Evolutionary conservation across 1,140 invertebrate genomes (phyloP), one percentile per base, ranked within the genome.

Genomic region (Leptopilina boulardi): DNA sequence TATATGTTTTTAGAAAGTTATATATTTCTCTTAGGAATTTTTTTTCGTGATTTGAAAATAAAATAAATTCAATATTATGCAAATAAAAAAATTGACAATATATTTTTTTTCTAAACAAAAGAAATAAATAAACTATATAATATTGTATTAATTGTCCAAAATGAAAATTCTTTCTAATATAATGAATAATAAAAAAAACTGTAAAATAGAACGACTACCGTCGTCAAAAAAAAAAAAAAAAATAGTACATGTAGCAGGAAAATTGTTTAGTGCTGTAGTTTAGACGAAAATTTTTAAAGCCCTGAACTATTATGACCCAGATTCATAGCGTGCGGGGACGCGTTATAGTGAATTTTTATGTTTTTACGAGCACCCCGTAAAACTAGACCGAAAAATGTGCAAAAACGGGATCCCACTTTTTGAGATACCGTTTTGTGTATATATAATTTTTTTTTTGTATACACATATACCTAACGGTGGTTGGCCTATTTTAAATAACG

Each of bases 401-500:
- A 80, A 89, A 34, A 90, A 88, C 83, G 78, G 82, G 77, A 87
- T 85, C 83, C 85, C 84, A 79, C 79, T 77, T 82, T 78, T 75
- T 82, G 85, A 83, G 83, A 85, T 87, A 81, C 80, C 80, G 85
- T 88, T 88, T 82, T 71, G 76, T 77, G 75, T 71, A 51, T 84
- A 9, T 38, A 30, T 30, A 30, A 30, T 30, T 30, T 30, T 3
- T 85, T 84, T 78, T 81, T 75, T 15, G 56, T 51, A 47, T 71
- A 79, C 82, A 82, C 84, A 84, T 51, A 47, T 71, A 79, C 82
- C 82, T 85, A 84, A 86, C 82, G 80, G 83, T 80, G 81, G 77
- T 83, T 71, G 80, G 56, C 82, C 82, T 87, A 85, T 89, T 89
- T 89, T 87, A 87, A 83, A 88, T 85, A 87, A 87, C 82, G 76